Percentiles rank a stretch among this genome's conserved stretches.
Conservation (phyloP, 1,140 invertebrate genomes). For the Liolophura sinensis region DNA sequence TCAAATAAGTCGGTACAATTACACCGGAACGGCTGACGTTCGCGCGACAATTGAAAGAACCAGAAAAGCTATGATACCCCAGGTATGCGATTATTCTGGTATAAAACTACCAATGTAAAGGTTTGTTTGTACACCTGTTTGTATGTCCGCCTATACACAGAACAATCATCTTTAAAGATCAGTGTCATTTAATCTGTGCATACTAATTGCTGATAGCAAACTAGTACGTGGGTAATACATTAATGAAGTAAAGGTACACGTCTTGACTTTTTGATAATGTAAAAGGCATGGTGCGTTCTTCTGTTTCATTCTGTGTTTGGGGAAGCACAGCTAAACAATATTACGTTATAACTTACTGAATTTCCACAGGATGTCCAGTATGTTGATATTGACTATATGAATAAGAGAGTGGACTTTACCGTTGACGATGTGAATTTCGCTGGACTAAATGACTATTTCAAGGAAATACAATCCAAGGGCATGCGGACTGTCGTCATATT, state of each 20-base stretch:
- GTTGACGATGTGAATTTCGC: constrained; percentile 43
- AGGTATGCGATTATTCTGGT: not conserved
- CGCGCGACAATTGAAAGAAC: not conserved
- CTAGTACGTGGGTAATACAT: too few relatives aligned
- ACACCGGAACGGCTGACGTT: constrained; percentile 5
- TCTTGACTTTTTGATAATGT: too few relatives aligned
- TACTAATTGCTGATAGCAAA: too few relatives aligned
- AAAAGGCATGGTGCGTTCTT: too few relatives aligned
- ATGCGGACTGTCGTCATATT: constrained; percentile 52
- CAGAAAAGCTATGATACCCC: not conserved
- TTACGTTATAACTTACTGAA: not conserved
- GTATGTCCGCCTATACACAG: too few relatives aligned
- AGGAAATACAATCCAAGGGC: constrained; percentile 45
- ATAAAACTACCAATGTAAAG: too few relatives aligned
- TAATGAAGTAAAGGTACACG: too few relatives aligned
- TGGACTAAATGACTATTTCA: constrained; percentile 51
- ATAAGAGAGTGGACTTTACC: constrained; percentile 52
- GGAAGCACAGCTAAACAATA: too few relatives aligned
- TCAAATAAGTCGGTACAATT: constrained; percentile 48
- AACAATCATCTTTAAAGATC: too few relatives aligned
- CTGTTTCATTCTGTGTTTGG: too few relatives aligned
- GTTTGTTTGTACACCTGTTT: too few relatives aligned
- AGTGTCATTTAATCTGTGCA: too few relatives aligned
- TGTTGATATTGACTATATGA: constrained; percentile 59
- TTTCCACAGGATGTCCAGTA: constrained; percentile 46